Evolutionary conservation across 1,140 invertebrate genomes (phyloP).

Genomic region (Diorhabda carinulata): DNA sequence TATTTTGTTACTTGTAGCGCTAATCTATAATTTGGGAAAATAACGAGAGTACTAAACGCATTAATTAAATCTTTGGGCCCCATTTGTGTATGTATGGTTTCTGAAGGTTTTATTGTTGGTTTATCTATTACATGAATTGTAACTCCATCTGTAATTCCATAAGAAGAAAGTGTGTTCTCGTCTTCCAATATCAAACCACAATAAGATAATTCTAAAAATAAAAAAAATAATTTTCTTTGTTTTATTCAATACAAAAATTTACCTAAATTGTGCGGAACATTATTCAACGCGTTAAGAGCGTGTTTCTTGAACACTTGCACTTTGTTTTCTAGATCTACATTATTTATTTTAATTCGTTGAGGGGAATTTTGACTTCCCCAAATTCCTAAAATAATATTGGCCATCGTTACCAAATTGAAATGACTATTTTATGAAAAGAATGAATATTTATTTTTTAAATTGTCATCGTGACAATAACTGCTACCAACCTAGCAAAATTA

Average conservation of each 20-base stretch:
- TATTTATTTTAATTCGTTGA: constrained; percentile 49
- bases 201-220: constrained; percentile 52
- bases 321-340: constrained; percentile 53
- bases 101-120: constrained; percentile 38
- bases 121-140: constrained; percentile 54
- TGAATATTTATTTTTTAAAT: too few species aligned
- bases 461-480: too few species aligned
- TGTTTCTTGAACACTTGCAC: constrained; percentile 50
- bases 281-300: constrained; percentile 48
- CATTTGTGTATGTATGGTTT: constrained; percentile 37
- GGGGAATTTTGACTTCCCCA: constrained; percentile 35
- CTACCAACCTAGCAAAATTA: too few species aligned
- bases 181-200: constrained; percentile 54
- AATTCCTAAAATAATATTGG: constrained; percentile 25
- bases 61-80: constrained; percentile 42
- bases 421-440: too few species aligned
- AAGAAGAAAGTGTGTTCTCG: constrained; percentile 49
- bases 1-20: constrained; percentile 46
- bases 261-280: constrained; percentile 48
- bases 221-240: constrained; percentile 14
- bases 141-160: constrained; percentile 52
- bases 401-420: constrained; percentile 18
- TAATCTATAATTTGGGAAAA: constrained; percentile 49
- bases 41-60: constrained; percentile 50
- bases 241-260: background rate